Conservation (phyloP, 2,888 invertebrate genomes). For the Dicycla oo region DNA sequence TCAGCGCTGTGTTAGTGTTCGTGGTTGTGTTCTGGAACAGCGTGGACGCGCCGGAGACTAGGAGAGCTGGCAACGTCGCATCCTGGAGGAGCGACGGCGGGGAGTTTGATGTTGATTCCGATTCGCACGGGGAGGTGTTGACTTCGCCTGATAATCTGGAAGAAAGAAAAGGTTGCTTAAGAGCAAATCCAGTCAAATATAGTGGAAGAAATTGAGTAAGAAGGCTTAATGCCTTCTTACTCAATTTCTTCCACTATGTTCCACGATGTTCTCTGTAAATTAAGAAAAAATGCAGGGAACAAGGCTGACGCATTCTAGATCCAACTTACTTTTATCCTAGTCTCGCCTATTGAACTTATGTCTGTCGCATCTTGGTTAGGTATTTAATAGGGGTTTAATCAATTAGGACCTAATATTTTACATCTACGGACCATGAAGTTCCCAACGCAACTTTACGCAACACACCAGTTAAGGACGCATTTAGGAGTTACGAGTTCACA, state of each 20-base stretch:
- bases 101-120: conserved; percentile 91
- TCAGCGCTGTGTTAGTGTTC: conserved; percentile 72
- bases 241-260: no score
- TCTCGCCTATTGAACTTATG: neutral
- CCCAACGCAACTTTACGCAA: neutral
- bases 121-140: conserved; percentile 91
- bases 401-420: neutral
- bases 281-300: neutral
- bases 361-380: neutral
- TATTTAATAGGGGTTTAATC: neutral
- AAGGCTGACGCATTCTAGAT: neutral
- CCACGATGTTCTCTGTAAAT: no score
- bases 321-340: neutral
- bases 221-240: no score
- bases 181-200: neutral
- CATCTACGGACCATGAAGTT: no score
- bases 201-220: neutral
- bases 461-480: neutral
- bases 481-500: neutral
- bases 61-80: conserved; percentile 83
- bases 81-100: conserved; percentile 88
- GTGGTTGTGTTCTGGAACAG: conserved; percentile 84
- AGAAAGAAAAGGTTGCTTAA: conserved; percentile 48
- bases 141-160: conserved; percentile 86
- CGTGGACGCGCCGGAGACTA: conserved; percentile 85